phyloP scores from a whole-genome alignment of 2,888 invertebrate species.

The Parthenolecanium corni region DNA sequence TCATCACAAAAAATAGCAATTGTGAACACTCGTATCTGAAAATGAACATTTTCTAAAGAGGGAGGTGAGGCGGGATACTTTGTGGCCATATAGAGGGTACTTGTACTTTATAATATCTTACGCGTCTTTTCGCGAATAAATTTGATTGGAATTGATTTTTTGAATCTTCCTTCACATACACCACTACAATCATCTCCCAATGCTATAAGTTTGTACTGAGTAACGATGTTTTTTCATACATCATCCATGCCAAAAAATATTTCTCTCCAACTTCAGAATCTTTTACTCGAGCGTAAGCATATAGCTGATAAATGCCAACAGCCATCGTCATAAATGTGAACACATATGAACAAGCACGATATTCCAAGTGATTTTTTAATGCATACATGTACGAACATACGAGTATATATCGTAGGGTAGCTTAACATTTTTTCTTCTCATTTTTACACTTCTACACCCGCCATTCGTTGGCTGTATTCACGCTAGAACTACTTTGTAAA shows the following conservation, averaged over 20 bases:
- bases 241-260: slow-evolving; percentile 6
- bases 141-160: too few species aligned
- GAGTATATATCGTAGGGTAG: neutral
- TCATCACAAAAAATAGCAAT: too few species aligned
- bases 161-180: too few species aligned
- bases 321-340: neutral
- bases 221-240: neutral
- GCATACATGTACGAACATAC: neutral
- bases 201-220: too few species aligned
- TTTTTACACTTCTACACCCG: neutral
- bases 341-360: slow-evolving; percentile 7
- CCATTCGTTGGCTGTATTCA: too few species aligned
- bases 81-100: too few species aligned
- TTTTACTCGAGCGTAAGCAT: slow-evolving; percentile 16
- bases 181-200: too few species aligned
- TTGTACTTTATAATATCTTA: too few species aligned
- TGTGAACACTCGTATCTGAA: too few species aligned
- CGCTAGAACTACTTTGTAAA: slow-evolving; percentile 13
- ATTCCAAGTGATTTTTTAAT: slow-evolving; percentile 15
- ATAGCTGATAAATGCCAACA: slow-evolving; percentile 15
- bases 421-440: neutral
- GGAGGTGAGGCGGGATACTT: too few species aligned
- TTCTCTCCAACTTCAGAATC: slow-evolving; percentile 12
- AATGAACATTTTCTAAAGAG: too few species aligned
- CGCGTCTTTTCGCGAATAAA: too few species aligned